Evolutionary conservation across 2,888 invertebrate genomes (phyloP), one percentile per base, ranked within the genome.

Genomic region (Acholoe squamosa): DNA sequence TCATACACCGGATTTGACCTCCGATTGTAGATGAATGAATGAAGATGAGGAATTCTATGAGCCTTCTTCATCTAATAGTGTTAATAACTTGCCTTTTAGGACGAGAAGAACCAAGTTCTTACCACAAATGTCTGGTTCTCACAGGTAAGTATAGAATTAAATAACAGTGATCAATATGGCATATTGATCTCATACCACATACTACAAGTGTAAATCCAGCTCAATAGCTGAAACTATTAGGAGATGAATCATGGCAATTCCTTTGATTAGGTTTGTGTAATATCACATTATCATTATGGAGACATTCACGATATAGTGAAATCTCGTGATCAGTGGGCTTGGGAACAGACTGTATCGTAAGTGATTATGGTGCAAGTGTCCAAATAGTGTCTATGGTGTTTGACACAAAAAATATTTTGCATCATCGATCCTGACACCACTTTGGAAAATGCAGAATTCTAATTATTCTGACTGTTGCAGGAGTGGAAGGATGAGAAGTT

Each of bases 401-500:
- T 12, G 1, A 22, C 61, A 22, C 14, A 61, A 12, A n/a, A 3
- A 25, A 12, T 61, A 14, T 14, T 61, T 61, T 12, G 61, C 5
- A 61, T 61, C 1, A 61, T 61, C 5, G 61, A 25, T 61, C 25
- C 22, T 19, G 5, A 25, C 22, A 61, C 25, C 61, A 25, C 16
- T 3, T 61, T 14, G n/a, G 16, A 12, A 3, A n/a, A 22, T 61
- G 61, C 61, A n/a, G 5, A 43, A 7, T 43, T 43, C 43, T 10
- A 3, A 43, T 28, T 25, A 28, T 1, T 25, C 25, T 71, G 25
- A 14, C 28, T 28, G 25, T n/a, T 71, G 80, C 56, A 91, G 97
- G 94, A 93, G 90, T 97, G 97, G 97, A 95, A 93, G 86, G 98
- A 98, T 94, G 97, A 97, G 89, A 92, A 91, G 54, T 80, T 92